A percentile compares a stretch with the other conserved stretches of the same genome.
phyloP scores from a whole-genome alignment of 2,888 invertebrate species.

The Mallateleia sp. region DNA sequence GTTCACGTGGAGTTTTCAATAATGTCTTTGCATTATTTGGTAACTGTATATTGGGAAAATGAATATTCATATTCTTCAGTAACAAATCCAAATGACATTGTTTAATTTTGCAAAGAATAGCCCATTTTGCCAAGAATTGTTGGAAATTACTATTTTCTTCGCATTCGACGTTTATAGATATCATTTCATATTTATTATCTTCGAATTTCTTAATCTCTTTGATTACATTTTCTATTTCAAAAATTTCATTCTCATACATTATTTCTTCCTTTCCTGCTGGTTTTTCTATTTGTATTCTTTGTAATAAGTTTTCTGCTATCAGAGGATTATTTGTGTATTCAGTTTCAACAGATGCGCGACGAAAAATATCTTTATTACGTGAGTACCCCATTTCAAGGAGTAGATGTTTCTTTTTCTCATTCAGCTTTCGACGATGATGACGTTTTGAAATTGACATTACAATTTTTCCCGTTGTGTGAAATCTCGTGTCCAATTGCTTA shows the following conservation, averaged over 20 bases:
- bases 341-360: not conserved
- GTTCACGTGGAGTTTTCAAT: not conserved
- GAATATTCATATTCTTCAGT: not conserved
- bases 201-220: not conserved
- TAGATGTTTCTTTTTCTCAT: not conserved
- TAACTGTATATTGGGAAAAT: not conserved
- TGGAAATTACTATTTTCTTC: not conserved
- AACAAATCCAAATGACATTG: not conserved
- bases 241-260: not conserved
- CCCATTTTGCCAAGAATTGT: conserved; percentile 1
- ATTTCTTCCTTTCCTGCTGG: too few relatives aligned
- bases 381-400: not conserved
- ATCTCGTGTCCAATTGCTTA: not conserved
- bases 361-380: not conserved
- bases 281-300: not conserved
- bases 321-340: not conserved
- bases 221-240: too few relatives aligned
- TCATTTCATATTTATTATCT: not conserved
- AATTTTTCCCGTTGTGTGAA: not conserved
- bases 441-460: not conserved
- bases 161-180: not conserved
- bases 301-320: not conserved
- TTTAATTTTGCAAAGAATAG: not conserved
- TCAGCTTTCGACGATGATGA: not conserved
- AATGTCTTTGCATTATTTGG: not conserved